Percentiles rank a stretch among this genome's conserved stretches.
Conservation (phyloP, 2,113 vertebrate genomes). For the Cariama cristata region DNA sequence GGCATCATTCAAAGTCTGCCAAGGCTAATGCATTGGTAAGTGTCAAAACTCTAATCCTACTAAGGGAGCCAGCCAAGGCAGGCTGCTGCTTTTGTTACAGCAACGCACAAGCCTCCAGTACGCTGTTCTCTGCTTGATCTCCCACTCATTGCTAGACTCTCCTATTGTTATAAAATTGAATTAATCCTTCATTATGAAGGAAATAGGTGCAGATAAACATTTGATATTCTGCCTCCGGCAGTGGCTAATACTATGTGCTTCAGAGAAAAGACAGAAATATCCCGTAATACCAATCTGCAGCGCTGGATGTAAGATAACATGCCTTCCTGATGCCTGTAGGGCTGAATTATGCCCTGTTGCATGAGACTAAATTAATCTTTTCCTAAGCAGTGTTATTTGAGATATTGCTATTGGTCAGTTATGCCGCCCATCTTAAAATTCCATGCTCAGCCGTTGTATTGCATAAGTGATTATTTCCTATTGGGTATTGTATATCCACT, state of each 20-base stretch:
- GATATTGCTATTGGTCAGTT: slow-evolving; percentile 20
- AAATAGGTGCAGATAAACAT: background rate
- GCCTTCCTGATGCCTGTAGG: background rate
- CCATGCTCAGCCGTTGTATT: background rate
- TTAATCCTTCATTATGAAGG: background rate
- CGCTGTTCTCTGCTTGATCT: background rate
- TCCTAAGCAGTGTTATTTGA: background rate
- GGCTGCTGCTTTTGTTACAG: background rate
- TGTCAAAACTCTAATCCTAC: background rate
- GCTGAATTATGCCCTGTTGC: background rate
- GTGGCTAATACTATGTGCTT: background rate
- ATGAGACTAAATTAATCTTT: background rate
- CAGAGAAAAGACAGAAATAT: background rate
- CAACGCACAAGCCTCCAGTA: background rate
- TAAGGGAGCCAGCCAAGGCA: background rate
- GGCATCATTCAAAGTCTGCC: background rate
- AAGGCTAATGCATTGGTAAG: background rate
- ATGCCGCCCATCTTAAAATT: background rate
- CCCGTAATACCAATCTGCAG: background rate
- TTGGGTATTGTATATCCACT: background rate
- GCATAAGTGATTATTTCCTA: slow-evolving; percentile 37
- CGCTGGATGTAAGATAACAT: background rate
- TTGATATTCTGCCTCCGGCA: background rate
- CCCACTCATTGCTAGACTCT: background rate
- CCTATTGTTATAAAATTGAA: background rate